Evolutionary conservation across 2,797 vertebrate species (phyloP).

Genomic region (Acrossocheilus wenchowensis): DNA sequence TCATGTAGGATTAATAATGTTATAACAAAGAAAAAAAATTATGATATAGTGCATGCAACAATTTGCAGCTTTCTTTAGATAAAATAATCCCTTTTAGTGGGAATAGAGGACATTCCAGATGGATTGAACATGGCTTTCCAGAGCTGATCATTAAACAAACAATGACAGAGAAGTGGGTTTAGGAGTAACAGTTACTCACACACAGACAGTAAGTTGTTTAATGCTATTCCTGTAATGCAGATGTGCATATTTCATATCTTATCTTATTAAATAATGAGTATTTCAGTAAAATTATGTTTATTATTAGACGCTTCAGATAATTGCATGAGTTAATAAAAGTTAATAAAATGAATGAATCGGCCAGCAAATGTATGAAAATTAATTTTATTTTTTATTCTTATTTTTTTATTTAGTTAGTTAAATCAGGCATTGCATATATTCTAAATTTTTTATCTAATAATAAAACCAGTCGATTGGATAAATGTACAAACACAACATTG

Average conservation of each 20-base stretch:
- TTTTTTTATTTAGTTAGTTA: neutral
- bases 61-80: neutral
- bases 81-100: neutral
- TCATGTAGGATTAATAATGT: neutral
- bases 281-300: neutral
- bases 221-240: neutral
- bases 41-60: neutral
- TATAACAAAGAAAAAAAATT: neutral
- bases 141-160: neutral
- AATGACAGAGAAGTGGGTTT: neutral
- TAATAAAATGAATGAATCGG: neutral
- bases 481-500: neutral
- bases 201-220: neutral
- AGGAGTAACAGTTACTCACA: neutral
- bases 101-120: neutral
- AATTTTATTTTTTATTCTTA: no score
- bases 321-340: neutral
- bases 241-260: neutral
- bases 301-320: neutral
- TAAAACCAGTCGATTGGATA: neutral
- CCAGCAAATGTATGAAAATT: neutral
- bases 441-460: neutral
- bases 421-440: neutral
- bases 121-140: slow-evolving; percentile 1
- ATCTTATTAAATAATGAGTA: no score